Evolutionary conservation across 2,888 invertebrate species (phyloP).

Genomic region (Tetramorium bicarinatum): DNA sequence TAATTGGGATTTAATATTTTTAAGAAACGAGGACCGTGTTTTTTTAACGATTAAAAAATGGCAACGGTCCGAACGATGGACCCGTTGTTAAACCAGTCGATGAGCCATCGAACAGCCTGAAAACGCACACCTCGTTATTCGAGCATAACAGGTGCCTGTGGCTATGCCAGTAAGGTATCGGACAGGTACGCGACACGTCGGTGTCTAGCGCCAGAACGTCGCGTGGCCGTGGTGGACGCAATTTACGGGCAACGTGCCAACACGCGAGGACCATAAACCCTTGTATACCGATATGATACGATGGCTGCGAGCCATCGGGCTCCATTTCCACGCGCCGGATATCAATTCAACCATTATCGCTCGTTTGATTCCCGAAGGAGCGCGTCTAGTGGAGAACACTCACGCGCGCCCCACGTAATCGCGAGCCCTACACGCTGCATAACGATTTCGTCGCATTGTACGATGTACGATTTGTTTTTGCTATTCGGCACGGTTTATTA

Average conservation of each 20-base stretch:
- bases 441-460: slow-evolving; percentile 37
- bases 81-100: background rate
- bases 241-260: slow-evolving; percentile 77
- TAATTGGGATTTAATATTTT: background rate
- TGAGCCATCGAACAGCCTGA: background rate
- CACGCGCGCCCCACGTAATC: slow-evolving; percentile 53
- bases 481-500: background rate
- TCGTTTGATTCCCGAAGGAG: slow-evolving; percentile 65
- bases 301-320: slow-evolving; percentile 57
- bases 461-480: slow-evolving; percentile 25
- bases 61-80: background rate
- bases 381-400: slow-evolving; percentile 35
- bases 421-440: slow-evolving; percentile 17
- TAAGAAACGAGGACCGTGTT: background rate
- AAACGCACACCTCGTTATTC: background rate
- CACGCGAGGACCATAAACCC: slow-evolving; percentile 72
- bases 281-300: slow-evolving; percentile 71
- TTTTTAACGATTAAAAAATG: background rate
- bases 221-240: slow-evolving; percentile 56
- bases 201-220: slow-evolving; percentile 22
- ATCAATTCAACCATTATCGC: slow-evolving; percentile 73
- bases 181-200: slow-evolving; percentile 34
- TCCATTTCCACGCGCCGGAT: slow-evolving; percentile 67
- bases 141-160: slow-evolving; percentile 2
- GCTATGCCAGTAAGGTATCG: slow-evolving; percentile 20